Evolutionary conservation across 2,797 vertebrate genomes (phyloP), one percentile per base, ranked within the genome.

Genomic region (Sparidentex hasta): DNA sequence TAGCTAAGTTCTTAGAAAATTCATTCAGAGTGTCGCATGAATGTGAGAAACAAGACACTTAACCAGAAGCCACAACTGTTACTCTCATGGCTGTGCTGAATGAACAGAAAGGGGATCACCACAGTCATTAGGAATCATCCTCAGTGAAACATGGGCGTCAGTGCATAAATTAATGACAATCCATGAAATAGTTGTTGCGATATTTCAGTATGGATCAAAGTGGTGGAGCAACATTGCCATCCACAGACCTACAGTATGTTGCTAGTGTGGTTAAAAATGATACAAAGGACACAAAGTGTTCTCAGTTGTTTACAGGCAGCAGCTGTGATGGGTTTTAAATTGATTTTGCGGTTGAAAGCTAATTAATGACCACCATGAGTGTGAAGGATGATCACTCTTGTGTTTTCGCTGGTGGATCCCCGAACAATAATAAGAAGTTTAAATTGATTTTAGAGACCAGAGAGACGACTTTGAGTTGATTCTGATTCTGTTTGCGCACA

Each of bases 261-360:
- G 47, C 25, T 52, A 17, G 18, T 2, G 9, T 20, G 2, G n/a
- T 43, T 25, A 44, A 66, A 66, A 51, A 65, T 58, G 11, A 50
- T 18, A 25, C 47, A 12, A 51, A 57, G 71, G 43, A 14, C 20
- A 14, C 18, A 38, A 65, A 65, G 17, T 27, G 71, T 25, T 23
- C 18, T 51, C 5, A 27, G 29, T 38, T 20, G 13, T 61, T 8
- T 6, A 52, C 21, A 51, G 63, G 21, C 44, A 16, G 50, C 48
- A 65, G 18, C 48, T 52, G 48, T 46, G 41, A 38, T 63, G 74
- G 50, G 56, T 56, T 76, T 29, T 43, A 11, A 50, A 64, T 56
- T 23, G 59, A 71, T 78, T 71, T 59, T 58, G 16, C n/a, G 59
- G 66, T 18, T 43, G 3, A 68, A 51, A 21, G 7, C 18, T 21